Evolutionary conservation across 92 coral and sea anemone genomes (phyloP).

Genomic region (Zoanthus solanderi): DNA sequence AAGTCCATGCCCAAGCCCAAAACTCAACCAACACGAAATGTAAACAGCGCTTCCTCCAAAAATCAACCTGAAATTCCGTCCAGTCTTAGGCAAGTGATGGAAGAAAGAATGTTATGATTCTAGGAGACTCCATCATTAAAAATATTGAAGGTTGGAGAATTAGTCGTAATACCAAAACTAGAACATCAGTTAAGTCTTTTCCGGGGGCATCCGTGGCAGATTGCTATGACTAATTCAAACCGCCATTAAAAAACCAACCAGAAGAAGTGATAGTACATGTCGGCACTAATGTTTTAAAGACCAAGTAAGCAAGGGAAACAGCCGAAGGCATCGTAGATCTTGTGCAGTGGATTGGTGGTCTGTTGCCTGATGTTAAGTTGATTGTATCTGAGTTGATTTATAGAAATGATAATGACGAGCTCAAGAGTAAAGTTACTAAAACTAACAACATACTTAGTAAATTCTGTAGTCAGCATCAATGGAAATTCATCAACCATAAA

Average conservation of each 20-base stretch:
- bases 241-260: constrained; percentile 6
- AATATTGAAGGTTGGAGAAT: constrained; percentile 35
- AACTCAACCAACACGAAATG: constrained; percentile 11
- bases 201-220: constrained; percentile 42
- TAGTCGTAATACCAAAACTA: constrained; percentile 29
- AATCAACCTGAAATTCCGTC: neutral
- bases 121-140: constrained; percentile 25
- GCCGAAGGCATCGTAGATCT: constrained; percentile 34
- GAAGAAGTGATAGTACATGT: constrained; percentile 38
- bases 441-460: constrained; percentile 4
- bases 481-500: constrained; percentile 20
- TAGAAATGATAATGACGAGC: constrained; percentile 12
- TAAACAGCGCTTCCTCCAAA: neutral
- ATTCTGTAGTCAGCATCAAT: constrained; percentile 11
- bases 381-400: constrained; percentile 35
- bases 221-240: constrained; percentile 43
- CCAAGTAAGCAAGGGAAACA: constrained; percentile 20
- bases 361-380: constrained; percentile 8
- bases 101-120: constrained; percentile 1
- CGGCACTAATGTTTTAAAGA: constrained; percentile 42
- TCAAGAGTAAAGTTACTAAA: constrained; percentile 25
- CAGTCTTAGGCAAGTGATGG: constrained; percentile 1
- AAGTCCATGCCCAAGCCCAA: constrained; percentile 19
- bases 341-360: neutral
- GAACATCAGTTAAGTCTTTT: constrained; percentile 28